phyloP scores from a whole-genome alignment of 1,140 invertebrate species.

The Drosophila saltans region DNA sequence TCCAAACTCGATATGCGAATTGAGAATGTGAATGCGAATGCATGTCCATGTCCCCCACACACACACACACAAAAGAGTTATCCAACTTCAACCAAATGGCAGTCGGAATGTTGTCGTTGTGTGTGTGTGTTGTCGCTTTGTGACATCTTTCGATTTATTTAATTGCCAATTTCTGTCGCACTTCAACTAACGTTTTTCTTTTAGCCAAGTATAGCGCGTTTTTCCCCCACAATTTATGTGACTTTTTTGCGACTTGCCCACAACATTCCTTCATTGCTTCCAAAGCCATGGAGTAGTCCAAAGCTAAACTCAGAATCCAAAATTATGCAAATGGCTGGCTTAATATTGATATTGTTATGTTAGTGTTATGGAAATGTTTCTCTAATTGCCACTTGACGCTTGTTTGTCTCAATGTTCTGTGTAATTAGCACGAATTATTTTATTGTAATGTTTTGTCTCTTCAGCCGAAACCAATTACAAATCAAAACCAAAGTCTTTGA shows the following conservation, averaged over 20 bases:
- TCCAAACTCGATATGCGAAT: slow-evolving; percentile 32
- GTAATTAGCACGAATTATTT: slow-evolving; percentile 58
- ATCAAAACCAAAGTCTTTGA: background rate
- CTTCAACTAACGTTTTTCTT: slow-evolving; percentile 74
- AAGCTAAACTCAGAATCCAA: slow-evolving; percentile 25
- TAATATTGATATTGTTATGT: slow-evolving; percentile 61
- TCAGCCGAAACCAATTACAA: slow-evolving; percentile 17
- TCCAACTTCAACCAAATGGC: background rate
- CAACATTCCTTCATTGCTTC: slow-evolving; percentile 47
- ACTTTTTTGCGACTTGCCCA: slow-evolving; percentile 52
- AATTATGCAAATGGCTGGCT: slow-evolving; percentile 54
- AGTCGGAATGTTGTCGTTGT: slow-evolving; percentile 21
- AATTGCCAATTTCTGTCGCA: slow-evolving; percentile 74
- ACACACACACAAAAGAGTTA: slow-evolving; percentile 25
- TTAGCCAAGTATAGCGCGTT: slow-evolving; percentile 55
- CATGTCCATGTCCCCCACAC: slow-evolving; percentile 30
- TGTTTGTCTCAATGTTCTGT: slow-evolving; percentile 38
- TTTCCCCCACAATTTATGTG: slow-evolving; percentile 53
- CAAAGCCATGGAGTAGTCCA: background rate
- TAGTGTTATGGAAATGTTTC: slow-evolving; percentile 57
- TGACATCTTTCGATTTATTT: slow-evolving; percentile 78
- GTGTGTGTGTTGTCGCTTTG: slow-evolving; percentile 30
- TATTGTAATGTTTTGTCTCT: slow-evolving; percentile 22
- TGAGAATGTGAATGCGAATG: slow-evolving; percentile 28
- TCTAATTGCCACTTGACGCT: slow-evolving; percentile 58